These are phyloP conservation scores for Peromyscus attwateri DNA, from an alignment of 2,797 vertebrate genomes.

Conservation along the genomic window DNA sequence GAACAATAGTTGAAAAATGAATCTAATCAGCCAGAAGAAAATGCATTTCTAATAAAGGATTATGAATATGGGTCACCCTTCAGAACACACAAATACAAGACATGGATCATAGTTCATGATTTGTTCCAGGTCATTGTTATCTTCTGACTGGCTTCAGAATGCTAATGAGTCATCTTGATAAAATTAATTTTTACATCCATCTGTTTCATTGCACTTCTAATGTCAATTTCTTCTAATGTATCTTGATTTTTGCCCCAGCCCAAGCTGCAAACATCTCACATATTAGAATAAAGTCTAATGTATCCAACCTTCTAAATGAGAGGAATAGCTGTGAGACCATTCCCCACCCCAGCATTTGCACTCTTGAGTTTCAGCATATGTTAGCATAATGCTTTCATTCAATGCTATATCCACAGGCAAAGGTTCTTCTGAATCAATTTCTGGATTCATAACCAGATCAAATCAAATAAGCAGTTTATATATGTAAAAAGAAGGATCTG, in stretches of 20 bases:
- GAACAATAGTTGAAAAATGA: constrained; percentile 73
- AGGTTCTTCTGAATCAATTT: constrained; percentile 78
- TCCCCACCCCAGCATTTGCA: constrained; percentile 26
- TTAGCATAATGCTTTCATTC: constrained; percentile 80
- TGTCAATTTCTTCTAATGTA: constrained; percentile 76
- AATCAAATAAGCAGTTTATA: constrained; percentile 78
- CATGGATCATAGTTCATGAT: constrained; percentile 84
- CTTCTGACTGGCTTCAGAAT: constrained; percentile 79
- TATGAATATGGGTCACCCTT: constrained; percentile 82
- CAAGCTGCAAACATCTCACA: constrained; percentile 64
- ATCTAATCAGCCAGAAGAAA: constrained; percentile 78
- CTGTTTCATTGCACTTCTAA: constrained; percentile 81
- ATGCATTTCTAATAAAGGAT: constrained; percentile 84
- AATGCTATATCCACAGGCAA: constrained; percentile 71
- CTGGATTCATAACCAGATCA: constrained; percentile 68
- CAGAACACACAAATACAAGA: constrained; percentile 81
- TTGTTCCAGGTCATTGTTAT: constrained; percentile 86
- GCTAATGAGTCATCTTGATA: constrained; percentile 80
- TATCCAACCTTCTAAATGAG: constrained; percentile 65
- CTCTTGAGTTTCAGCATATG: constrained; percentile 78
- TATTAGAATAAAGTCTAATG: constrained; percentile 78
- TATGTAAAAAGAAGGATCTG: constrained; percentile 14
- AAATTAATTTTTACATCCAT: constrained; percentile 83
- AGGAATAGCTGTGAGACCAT: constrained; percentile 55
- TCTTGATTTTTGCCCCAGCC: constrained; percentile 63